Evolutionary conservation across 2,888 invertebrate genomes (phyloP).

Genomic region (Dolichopus griseipennis): DNA sequence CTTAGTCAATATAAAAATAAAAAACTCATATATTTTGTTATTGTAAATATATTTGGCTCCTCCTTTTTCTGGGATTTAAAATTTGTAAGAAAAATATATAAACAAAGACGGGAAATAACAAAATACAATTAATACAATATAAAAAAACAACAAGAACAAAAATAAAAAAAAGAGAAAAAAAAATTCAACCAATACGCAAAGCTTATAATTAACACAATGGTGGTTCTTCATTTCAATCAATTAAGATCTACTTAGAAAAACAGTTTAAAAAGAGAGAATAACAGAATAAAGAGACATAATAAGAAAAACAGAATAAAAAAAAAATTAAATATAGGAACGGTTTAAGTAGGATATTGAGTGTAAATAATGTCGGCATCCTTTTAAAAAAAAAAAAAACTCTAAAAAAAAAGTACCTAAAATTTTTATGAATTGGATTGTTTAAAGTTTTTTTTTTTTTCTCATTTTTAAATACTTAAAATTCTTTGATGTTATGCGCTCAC

Average conservation of each 20-base stretch:
- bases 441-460: background rate
- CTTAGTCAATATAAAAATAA: background rate
- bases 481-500: background rate
- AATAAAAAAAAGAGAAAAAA: background rate
- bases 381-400: background rate
- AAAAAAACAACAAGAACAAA: too few relatives aligned
- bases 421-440: background rate
- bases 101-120: too few relatives aligned
- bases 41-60: background rate
- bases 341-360: conserved; percentile 4
- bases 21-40: background rate
- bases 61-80: background rate
- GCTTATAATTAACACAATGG: background rate
- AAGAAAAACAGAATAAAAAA: background rate
- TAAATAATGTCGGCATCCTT: conserved; percentile 6
- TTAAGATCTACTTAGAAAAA: background rate
- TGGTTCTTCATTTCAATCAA: conserved; percentile 2
- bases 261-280: background rate
- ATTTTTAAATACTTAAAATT: background rate
- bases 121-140: too few relatives aligned
- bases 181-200: background rate
- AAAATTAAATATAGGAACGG: background rate
- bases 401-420: too few relatives aligned
- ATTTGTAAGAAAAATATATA: too few relatives aligned
- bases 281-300: background rate